Conservation (phyloP, 1,140 invertebrate species). For the Prorops nasuta region DNA sequence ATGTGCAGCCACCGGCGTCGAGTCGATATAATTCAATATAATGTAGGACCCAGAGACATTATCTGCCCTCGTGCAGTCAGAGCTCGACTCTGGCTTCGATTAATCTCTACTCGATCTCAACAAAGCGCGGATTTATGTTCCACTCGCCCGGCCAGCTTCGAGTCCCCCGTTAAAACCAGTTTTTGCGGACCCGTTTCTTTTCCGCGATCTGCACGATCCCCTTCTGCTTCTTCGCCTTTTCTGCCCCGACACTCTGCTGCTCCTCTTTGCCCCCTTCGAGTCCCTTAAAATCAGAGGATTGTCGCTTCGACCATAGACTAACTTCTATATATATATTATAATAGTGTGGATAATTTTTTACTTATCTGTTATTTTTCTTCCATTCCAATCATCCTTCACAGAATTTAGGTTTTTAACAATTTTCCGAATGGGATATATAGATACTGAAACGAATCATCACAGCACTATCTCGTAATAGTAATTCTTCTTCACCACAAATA, state of each 20-base stretch:
- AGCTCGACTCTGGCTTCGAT: slow-evolving; percentile 25
- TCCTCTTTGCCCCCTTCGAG: not conserved
- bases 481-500: not conserved
- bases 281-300: too few species aligned
- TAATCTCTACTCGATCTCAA: slow-evolving; percentile 45
- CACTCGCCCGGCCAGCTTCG: slow-evolving; percentile 8
- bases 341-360: too few species aligned
- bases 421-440: too few species aligned
- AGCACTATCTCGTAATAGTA: not conserved
- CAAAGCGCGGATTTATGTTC: slow-evolving; percentile 42
- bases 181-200: slow-evolving; percentile 32
- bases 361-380: too few species aligned
- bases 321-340: too few species aligned
- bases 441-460: too few species aligned
- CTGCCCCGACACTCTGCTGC: not conserved
- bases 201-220: slow-evolving; percentile 15
- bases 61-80: slow-evolving; percentile 33
- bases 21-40: slow-evolving; percentile 41
- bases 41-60: slow-evolving; percentile 36
- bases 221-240: not conserved
- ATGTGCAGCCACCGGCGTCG: slow-evolving; percentile 14
- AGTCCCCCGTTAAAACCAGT: slow-evolving; percentile 30
- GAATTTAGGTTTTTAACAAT: too few species aligned
- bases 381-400: too few species aligned
- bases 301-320: too few species aligned